Percentiles rank a stretch among this genome's conserved stretches.
phyloP scores from a whole-genome alignment of 2,888 invertebrate species.

The Ormia ochracea region DNA sequence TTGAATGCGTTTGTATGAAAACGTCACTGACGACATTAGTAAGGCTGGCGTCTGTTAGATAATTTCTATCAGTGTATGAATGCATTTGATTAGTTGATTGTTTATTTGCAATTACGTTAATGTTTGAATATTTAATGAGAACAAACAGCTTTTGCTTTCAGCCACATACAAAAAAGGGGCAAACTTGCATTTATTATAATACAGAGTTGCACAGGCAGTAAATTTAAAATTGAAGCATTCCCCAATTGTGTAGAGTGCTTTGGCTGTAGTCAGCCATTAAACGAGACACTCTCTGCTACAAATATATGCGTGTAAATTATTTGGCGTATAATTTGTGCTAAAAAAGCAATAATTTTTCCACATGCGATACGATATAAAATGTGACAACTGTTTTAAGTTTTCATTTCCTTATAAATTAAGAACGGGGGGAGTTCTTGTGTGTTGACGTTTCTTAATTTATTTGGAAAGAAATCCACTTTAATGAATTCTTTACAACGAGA shows the following conservation, averaged over 20 bases:
- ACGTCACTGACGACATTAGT: constrained; percentile 7
- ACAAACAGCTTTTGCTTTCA: not conserved
- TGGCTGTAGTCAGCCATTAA: constrained; percentile 2
- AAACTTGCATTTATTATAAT: constrained; percentile 30
- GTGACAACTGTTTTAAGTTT: constrained; percentile 15
- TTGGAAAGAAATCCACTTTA: not conserved
- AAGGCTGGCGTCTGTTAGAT: constrained; percentile 22
- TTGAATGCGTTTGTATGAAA: constrained; percentile 1
- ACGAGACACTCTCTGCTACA: constrained; percentile 8
- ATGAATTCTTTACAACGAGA: not conserved
- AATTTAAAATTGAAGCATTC: constrained; percentile 52
- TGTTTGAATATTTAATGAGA: constrained; percentile 54
- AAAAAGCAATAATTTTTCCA: constrained; percentile 18
- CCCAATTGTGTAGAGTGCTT: constrained; percentile 1
- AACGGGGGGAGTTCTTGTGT: constrained; percentile 4
- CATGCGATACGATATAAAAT: not conserved
- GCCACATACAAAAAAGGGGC: constrained; percentile 12
- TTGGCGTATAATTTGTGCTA: constrained; percentile 33
- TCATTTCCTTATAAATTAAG: constrained; percentile 21
- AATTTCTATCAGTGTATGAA: constrained; percentile 15
- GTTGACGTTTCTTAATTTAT: constrained; percentile 6
- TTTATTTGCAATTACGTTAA: constrained; percentile 58
- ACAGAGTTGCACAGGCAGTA: constrained; percentile 32
- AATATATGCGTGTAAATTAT: constrained; percentile 30
- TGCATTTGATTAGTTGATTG: constrained; percentile 9